Conservation (phyloP, 1,140 invertebrate genomes). For the Macrostomum lignano region DNA sequence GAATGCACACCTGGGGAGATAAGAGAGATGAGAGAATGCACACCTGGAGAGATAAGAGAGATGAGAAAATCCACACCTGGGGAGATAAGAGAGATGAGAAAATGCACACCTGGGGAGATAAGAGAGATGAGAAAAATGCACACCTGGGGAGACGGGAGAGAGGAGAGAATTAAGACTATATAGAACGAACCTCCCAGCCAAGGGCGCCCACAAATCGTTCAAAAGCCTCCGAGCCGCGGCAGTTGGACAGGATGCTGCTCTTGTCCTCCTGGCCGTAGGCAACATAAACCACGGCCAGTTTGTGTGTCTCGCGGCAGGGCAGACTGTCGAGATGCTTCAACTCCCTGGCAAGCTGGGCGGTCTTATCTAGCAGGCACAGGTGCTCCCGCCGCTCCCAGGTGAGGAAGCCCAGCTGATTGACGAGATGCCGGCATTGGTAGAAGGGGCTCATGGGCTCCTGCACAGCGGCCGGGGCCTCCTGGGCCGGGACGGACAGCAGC, state of each 20-base stretch:
- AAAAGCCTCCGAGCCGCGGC: conserved; percentile 56
- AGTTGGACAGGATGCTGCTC: conserved; percentile 52
- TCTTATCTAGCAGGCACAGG: conserved; percentile 57
- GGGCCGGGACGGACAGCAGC: conserved; percentile 51
- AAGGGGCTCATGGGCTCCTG: conserved; percentile 30
- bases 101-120: no score
- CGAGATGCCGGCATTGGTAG: conserved; percentile 47
- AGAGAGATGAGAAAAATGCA: no score
- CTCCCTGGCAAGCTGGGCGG: conserved; percentile 60
- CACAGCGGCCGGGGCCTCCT: conserved; percentile 39
- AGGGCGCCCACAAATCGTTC: conserved; percentile 64
- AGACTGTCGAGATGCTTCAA: conserved; percentile 43
- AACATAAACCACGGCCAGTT: conserved; percentile 93
- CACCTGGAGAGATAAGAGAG: no score
- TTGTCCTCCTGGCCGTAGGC: conserved; percentile 83
- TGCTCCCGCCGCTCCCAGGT: conserved; percentile 49
- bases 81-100: no score
- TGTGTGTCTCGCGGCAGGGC: conserved; percentile 67
- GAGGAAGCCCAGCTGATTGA: conserved; percentile 59
- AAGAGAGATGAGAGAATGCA: no score
- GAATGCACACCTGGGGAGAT: no score
- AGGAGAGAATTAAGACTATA: no score
- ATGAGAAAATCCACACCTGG: no score
- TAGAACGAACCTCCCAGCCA: conserved; percentile 53
- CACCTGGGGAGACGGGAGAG: no score